Evolutionary conservation across 2,888 invertebrate species (phyloP), one percentile per base, ranked within the genome.

Genomic region (Zeuzera pyrina): DNA sequence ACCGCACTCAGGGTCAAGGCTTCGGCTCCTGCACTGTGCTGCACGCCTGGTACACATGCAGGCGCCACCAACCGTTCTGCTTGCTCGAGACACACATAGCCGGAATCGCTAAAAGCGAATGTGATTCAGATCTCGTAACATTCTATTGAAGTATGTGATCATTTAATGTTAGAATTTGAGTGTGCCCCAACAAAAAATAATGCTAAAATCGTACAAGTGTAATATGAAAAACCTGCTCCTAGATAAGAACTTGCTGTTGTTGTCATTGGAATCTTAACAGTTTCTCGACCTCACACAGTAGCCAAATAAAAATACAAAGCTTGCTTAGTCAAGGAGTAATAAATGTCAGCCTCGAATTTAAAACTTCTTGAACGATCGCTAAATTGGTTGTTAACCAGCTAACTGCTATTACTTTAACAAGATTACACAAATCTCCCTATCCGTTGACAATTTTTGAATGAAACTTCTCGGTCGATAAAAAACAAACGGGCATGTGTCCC

Each of bases 1-100:
- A 78, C 76, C 77, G 69, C 67, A 65, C 60, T 76, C 79, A 81
- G 81, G 83, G 79, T 83, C 83, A 83, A 83, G 83, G 83, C 72
- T 78, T 78, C 60, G 57, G 55, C 66, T 73, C 65, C 76, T 73
- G 67, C 69, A 59, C 63, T 54, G 59, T 69, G 58, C 69, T 74
- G 72, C 66, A 55, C 60, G 74, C 73, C 73, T 77, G 61, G 73
- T 79, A 62, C 52, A 50, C 52, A 53, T 42, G 50, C 51, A 50
- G 52, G 47, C 49, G 46, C 41, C 49, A 41, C 43, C 37, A 47
- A 42, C 48, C 49, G 51, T 52, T 58, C 51, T 55, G 45, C 49
- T 57, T 62, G 57, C 64, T 58, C 54, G 57, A n/a, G 49, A 47
- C 46, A 45, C 57, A 45, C 45, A 47, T 43, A 68, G 58, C 67